Conservation (phyloP, 2,113 vertebrate genomes). For the Dipodomys ordii region DNA sequence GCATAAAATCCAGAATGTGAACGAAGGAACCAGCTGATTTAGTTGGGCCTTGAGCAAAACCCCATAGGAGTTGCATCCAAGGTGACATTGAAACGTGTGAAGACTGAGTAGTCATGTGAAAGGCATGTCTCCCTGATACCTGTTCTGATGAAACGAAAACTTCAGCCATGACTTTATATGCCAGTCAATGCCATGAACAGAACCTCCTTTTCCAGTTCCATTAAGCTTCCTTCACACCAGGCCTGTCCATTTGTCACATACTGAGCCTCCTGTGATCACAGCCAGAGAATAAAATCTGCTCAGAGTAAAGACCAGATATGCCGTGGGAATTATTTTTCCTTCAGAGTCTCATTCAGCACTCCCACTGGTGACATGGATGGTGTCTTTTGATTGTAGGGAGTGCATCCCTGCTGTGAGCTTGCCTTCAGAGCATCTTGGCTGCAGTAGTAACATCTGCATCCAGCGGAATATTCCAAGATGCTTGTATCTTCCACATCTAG, state of each 20-base stretch:
- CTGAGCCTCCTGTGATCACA: not conserved
- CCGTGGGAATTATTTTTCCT: not conserved
- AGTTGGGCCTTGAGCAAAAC: not conserved
- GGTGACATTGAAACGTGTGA: not conserved
- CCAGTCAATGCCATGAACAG: not conserved
- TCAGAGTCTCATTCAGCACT: no score
- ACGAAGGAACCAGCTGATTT: not conserved
- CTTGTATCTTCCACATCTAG: fast-evolving
- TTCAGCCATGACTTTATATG: not conserved
- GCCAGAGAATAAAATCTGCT: not conserved
- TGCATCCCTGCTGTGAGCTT: not conserved
- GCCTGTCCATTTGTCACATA: not conserved
- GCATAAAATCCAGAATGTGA: not conserved
- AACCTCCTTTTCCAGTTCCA: not conserved
- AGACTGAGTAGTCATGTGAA: not conserved
- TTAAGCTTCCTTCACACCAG: not conserved
- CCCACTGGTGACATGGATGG: no score
- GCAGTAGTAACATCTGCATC: fast-evolving
- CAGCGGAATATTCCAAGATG: not conserved
- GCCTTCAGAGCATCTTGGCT: not conserved
- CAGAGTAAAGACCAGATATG: not conserved
- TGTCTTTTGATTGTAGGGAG: fast-evolving
- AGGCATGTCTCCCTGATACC: fast-evolving
- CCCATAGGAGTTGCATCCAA: fast-evolving
- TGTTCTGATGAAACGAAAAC: not conserved